These are phyloP conservation scores for Stenotaenia linearis DNA, from an alignment of 2,888 invertebrate species.

Conservation along the genomic window DNA sequence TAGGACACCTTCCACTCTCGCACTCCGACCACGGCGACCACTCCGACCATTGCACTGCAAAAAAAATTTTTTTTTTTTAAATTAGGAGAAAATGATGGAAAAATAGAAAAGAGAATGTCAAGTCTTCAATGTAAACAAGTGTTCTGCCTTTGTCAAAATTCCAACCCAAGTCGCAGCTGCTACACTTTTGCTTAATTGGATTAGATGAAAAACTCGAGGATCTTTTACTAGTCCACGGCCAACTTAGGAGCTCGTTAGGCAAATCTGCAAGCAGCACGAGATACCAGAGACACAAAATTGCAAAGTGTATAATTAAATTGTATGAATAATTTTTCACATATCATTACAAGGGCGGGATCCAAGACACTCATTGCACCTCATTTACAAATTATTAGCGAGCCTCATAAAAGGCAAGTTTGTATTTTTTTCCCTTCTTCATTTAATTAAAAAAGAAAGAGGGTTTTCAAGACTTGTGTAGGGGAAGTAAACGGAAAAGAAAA, in stretches of 20 bases:
- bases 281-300: conserved; percentile 10
- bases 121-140: background rate
- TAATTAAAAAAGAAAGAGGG: background rate
- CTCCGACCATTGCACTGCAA: conserved; percentile 37
- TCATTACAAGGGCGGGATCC: conserved; percentile 18
- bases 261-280: conserved; percentile 4
- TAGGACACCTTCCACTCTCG: conserved; percentile 34
- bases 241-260: conserved; percentile 26
- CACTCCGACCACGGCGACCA: conserved; percentile 40
- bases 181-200: conserved; percentile 19
- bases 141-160: background rate
- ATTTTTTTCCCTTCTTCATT: background rate
- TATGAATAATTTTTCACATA: conserved; percentile 24
- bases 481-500: background rate
- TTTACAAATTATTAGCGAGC: conserved; percentile 12
- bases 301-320: conserved; percentile 24
- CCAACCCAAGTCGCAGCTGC: background rate
- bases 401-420: background rate
- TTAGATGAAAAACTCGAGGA: conserved; percentile 3
- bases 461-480: background rate
- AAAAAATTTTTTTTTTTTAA: too few species aligned
- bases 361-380: conserved; percentile 24
- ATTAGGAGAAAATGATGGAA: background rate
- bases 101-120: background rate
- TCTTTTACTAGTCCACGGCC: conserved; percentile 17